Conservation (phyloP, 2,797 vertebrate species). For the Aldrovandia affinis region DNA sequence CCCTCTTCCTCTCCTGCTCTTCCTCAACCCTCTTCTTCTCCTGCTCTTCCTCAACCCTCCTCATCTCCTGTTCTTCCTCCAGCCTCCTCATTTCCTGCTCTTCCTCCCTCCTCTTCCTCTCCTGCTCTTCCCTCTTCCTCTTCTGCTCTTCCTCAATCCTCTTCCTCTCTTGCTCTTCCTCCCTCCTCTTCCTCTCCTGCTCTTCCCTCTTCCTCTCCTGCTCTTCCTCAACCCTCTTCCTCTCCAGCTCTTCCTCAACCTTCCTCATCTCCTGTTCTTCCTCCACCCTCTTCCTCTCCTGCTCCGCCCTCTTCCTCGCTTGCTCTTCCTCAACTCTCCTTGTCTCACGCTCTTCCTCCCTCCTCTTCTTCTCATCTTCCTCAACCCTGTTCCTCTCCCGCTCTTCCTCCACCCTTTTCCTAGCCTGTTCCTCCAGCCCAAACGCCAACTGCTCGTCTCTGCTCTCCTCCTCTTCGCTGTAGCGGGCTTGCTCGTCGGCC, state of each 20-base stretch:
- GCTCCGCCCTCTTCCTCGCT: conserved; percentile 32
- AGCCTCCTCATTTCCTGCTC: conserved; percentile 26
- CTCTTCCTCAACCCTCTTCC: conserved; percentile 27
- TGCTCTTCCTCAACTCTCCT: conserved; percentile 44
- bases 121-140: background rate
- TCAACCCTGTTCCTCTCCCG: conserved; percentile 24
- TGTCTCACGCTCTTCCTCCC: conserved; percentile 28
- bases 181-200: conserved; percentile 29
- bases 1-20: background rate
- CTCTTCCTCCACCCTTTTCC: conserved; percentile 36
- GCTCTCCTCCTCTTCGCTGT: conserved; percentile 48
- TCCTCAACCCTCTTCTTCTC: background rate
- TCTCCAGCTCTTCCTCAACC: conserved; percentile 31
- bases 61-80: conserved; percentile 11
- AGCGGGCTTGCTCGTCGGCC: conserved; percentile 68
- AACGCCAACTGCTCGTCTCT: conserved; percentile 56
- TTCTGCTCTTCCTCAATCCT: background rate
- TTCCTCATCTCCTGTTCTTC: conserved; percentile 28
- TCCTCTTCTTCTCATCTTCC: conserved; percentile 26
- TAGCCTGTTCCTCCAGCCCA: conserved; percentile 35
- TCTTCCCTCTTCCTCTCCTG: conserved; percentile 21
- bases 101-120: background rate
- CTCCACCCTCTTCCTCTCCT: conserved; percentile 38
- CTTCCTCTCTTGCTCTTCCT: conserved; percentile 22
- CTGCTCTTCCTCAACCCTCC: conserved; percentile 9